Percentiles rank a stretch among this genome's conserved stretches.
Evolutionary conservation across 2,888 invertebrate genomes (phyloP).

Genomic region (Stenichneumon culpator): DNA sequence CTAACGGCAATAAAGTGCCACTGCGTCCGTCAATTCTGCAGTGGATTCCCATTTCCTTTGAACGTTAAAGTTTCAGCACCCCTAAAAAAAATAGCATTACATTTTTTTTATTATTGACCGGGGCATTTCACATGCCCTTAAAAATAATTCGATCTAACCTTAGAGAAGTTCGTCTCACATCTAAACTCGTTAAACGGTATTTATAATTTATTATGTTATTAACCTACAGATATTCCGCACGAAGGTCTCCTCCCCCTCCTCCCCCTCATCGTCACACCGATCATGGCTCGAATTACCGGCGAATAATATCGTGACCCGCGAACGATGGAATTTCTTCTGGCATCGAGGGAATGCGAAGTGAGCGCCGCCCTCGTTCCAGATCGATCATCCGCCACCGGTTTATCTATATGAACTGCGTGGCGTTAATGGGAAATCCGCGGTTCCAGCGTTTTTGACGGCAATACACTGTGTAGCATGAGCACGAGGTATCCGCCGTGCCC

Average conservation of each 20-base stretch:
- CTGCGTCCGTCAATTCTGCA: too few relatives aligned
- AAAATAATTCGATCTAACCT: background rate
- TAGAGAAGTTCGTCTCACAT: background rate
- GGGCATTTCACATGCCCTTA: too few relatives aligned
- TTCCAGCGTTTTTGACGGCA: background rate
- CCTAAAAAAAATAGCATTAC: too few relatives aligned
- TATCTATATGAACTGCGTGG: slow-evolving; percentile 12
- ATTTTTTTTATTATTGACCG: too few relatives aligned
- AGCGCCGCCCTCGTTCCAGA: slow-evolving; percentile 17
- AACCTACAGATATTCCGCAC: background rate
- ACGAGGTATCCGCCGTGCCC: background rate
- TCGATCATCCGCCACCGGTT: slow-evolving; percentile 49
- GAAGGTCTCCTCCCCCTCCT: background rate
- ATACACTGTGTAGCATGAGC: background rate
- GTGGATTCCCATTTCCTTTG: background rate
- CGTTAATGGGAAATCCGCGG: slow-evolving; percentile 36
- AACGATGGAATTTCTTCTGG: slow-evolving; percentile 71
- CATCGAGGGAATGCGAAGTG: slow-evolving; percentile 66
- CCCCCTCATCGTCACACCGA: slow-evolving; percentile 72
- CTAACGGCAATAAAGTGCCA: too few relatives aligned
- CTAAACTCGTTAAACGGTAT: background rate
- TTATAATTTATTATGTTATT: background rate
- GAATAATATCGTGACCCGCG: slow-evolving; percentile 67
- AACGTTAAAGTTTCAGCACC: background rate
- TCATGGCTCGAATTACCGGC: slow-evolving; percentile 76